Evolutionary conservation across 1,140 invertebrate species (phyloP).

Genomic region (Megathymus violae): DNA sequence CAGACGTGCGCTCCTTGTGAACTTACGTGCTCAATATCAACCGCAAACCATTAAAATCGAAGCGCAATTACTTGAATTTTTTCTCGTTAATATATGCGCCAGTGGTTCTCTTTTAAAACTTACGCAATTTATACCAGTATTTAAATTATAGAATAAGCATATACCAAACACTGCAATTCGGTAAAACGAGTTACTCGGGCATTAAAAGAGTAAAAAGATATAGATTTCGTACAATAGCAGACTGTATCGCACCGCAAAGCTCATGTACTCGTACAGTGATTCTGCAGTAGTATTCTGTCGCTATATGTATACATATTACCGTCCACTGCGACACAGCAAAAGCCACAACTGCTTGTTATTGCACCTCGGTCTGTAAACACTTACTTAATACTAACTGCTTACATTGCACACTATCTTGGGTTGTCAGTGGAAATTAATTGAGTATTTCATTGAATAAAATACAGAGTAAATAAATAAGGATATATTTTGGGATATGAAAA

Average conservation of each 20-base stretch:
- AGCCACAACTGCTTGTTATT: constrained; percentile 23
- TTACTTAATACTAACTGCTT: not conserved
- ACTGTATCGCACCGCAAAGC: constrained; percentile 10
- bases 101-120: too few relatives aligned
- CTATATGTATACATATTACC: constrained; percentile 19
- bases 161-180: not conserved
- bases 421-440: not conserved
- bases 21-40: too few relatives aligned
- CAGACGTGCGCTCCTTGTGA: too few relatives aligned
- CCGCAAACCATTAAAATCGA: too few relatives aligned
- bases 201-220: constrained; percentile 4
- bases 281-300: constrained; percentile 12
- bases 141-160: constrained; percentile 5
- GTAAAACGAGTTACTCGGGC: not conserved
- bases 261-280: constrained; percentile 8
- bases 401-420: not conserved
- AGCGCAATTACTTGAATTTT: too few relatives aligned
- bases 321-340: constrained; percentile 20
- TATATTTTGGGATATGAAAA: too few relatives aligned
- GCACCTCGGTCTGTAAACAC: constrained; percentile 15
- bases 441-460: not conserved
- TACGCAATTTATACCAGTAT: not conserved
- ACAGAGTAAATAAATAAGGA: not conserved
- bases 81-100: too few relatives aligned
- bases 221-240: constrained; percentile 3